Evolutionary conservation across 2,113 vertebrate genomes (phyloP), one percentile per base, ranked within the genome.

Genomic region (Plestiodon gilberti): DNA sequence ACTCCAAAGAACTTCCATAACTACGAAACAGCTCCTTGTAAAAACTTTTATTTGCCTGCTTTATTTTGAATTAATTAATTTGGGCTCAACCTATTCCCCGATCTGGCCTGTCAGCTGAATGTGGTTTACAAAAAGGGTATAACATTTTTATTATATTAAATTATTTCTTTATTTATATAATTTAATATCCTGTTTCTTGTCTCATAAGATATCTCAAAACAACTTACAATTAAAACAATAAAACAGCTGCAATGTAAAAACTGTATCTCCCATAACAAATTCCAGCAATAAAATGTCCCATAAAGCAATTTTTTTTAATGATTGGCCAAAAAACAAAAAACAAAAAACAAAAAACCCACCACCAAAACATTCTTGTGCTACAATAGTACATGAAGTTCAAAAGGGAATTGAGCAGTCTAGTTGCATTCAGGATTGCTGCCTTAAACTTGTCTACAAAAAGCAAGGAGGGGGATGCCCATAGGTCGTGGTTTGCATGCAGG

Each of bases 1-100:
- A 14, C 78, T 87, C 90, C 67, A 77, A 88, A 92, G 88, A n/a
- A 73, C 78, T 92, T 70, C 71, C 75, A 48, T 78, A 89, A 84
- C 75, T 83, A 88, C 11, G 87, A 87, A 87, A 69, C 40, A 90
- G 83, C 9, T 15, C 84, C 89, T 65, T 89, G 73, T 85, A 35
- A 55, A 77, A 78, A 40, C 17, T 61, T 69, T 81, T 38, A 81
- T 57, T 67, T 65, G 40, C 57, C 61, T 84, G 20, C 28, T 65
- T 75, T 57, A 75, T 78, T 81, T 52, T 65, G 40, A 71, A 81
- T 81, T 75, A 55, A 55, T 81, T 81, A 38, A 74, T 65, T 14
- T 11, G 23, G 59, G 40, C 52, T 87, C 43, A 74, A 75, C 40
- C 15, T 28, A 64, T 74, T 73, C 40, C 43, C 22, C 52, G 28